Conservation (phyloP, 2,797 vertebrate species). For the Melopsittacus undulatus region DNA sequence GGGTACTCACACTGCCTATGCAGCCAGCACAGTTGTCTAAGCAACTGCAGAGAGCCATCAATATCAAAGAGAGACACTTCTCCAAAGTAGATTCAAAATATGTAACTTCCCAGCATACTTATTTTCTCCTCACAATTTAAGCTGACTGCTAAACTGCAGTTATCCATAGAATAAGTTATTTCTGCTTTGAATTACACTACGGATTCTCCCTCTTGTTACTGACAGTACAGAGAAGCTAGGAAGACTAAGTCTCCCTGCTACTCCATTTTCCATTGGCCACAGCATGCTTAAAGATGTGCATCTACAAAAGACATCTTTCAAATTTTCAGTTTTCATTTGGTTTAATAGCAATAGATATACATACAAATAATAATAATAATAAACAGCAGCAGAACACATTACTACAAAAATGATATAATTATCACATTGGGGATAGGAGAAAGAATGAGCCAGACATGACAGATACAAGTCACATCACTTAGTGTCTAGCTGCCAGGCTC, state of each 20-base stretch:
- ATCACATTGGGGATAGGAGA: not conserved
- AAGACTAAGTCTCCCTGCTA: not conserved
- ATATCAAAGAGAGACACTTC: not conserved
- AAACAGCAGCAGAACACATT: conserved; percentile 11
- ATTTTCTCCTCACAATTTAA: not conserved
- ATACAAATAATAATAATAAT: conserved; percentile 22
- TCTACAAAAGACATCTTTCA: not conserved
- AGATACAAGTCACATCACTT: conserved; percentile 30
- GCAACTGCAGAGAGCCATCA: not conserved
- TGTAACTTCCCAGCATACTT: not conserved
- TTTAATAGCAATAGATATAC: not conserved
- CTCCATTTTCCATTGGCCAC: not conserved
- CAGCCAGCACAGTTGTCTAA: not conserved
- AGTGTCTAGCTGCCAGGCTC: not conserved
- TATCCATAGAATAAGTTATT: not conserved
- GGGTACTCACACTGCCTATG: not conserved
- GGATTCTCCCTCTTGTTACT: not conserved
- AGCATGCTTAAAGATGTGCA: not conserved
- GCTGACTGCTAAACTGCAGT: not conserved
- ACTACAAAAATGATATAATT: conserved; percentile 10
- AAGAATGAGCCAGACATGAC: not conserved
- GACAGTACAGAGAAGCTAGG: not conserved
- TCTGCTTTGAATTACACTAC: not conserved
- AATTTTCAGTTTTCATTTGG: not conserved
- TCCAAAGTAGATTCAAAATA: not conserved